Conservation (phyloP, 2,888 invertebrate genomes). For the Neria commutata region DNA sequence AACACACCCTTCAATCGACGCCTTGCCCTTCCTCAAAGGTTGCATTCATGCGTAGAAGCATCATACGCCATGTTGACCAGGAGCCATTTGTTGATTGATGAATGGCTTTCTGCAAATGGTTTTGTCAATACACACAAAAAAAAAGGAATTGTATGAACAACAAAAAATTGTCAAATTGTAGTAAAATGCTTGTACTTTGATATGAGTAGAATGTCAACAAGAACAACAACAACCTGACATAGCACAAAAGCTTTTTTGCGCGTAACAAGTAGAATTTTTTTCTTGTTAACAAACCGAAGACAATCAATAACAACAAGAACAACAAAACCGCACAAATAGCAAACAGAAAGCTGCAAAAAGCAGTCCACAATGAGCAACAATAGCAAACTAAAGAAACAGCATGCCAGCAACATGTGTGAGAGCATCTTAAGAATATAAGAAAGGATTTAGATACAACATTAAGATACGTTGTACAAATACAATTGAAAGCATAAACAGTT, state of each 20-base stretch:
- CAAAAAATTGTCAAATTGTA: background rate
- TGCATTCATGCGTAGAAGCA: no score
- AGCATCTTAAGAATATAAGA: slow-evolving; percentile 52
- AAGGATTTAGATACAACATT: slow-evolving; percentile 46
- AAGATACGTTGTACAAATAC: slow-evolving; percentile 38
- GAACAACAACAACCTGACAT: background rate
- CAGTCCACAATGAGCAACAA: slow-evolving; percentile 1
- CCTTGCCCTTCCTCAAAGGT: no score
- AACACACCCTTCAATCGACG: no score
- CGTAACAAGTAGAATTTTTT: no score
- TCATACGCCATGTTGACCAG: no score
- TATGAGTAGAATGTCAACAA: background rate
- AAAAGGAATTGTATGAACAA: no score
- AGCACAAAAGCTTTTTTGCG: background rate
- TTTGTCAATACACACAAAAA: no score
- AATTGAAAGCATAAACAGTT: no score
- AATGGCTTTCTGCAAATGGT: slow-evolving; percentile 22
- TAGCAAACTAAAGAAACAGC: slow-evolving; percentile 15
- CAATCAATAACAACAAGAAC: slow-evolving; percentile 5
- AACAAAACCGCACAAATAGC: background rate
- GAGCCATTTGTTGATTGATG: slow-evolving; percentile 24
- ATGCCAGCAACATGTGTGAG: slow-evolving; percentile 51
- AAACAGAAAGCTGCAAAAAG: background rate
- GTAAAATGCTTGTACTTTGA: background rate
- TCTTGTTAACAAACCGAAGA: background rate